Conservation (phyloP, 2,797 vertebrate species). For the Trachops cirrhosus region DNA sequence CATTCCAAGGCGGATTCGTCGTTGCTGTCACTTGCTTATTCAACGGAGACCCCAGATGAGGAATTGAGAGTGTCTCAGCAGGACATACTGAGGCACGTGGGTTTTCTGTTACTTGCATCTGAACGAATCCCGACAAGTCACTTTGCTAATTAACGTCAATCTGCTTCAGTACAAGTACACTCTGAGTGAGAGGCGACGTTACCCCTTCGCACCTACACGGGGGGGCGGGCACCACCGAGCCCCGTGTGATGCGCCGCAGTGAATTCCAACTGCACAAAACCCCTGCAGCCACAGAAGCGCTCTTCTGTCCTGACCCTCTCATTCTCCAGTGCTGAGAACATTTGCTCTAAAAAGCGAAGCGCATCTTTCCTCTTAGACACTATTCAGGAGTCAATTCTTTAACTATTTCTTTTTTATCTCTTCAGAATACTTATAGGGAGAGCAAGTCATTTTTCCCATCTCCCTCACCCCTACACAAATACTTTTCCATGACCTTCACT, state of each 20-base stretch:
- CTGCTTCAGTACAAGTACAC: neutral
- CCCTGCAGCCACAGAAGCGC: neutral
- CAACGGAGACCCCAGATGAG: neutral
- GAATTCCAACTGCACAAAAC: neutral
- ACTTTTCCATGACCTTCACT: slow-evolving; percentile 19
- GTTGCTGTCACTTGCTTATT: neutral
- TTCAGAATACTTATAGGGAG: neutral
- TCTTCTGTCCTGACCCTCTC: neutral
- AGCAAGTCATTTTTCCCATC: neutral
- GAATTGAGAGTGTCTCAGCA: neutral
- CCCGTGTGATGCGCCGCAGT: neutral
- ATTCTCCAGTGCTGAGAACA: neutral
- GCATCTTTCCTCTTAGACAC: neutral
- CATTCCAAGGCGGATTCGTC: neutral
- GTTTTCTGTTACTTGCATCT: neutral
- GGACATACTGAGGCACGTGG: neutral
- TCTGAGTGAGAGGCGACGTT: neutral
- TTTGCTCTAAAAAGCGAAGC: neutral
- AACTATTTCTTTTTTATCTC: slow-evolving; percentile 1
- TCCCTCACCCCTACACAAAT: neutral
- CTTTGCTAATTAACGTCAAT: neutral
- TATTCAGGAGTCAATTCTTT: neutral
- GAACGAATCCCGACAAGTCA: neutral
- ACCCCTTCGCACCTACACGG: neutral
- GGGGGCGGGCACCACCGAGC: neutral